Conservation (phyloP, 1,140 invertebrate genomes). For the Adoxophyes honmai region DNA sequence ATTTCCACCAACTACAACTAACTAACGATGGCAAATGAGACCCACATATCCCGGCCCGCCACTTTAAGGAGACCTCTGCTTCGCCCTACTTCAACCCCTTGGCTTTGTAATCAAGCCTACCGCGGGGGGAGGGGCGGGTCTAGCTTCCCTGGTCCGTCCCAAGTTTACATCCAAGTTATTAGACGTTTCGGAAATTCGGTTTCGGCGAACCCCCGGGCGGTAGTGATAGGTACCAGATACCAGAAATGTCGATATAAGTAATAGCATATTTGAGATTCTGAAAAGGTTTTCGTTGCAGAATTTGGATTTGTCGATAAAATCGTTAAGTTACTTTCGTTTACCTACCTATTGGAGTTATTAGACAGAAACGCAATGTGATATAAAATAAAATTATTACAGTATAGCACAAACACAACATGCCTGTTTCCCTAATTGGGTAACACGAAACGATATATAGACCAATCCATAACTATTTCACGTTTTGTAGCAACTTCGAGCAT, state of each 20-base stretch:
- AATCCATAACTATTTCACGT: no score
- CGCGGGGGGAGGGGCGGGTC: conserved; percentile 27
- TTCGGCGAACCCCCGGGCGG: conserved; percentile 33
- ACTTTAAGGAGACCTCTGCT: conserved; percentile 35
- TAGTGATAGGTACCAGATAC: neutral
- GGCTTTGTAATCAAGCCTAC: conserved; percentile 12
- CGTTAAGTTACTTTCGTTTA: no score
- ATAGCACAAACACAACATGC: no score
- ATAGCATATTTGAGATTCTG: no score
- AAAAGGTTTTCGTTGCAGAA: neutral
- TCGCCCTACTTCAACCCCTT: conserved; percentile 16
- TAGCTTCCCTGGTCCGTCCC: conserved; percentile 43
- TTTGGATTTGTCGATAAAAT: no score
- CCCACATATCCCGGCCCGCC: conserved; percentile 32
- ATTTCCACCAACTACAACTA: conserved; percentile 46
- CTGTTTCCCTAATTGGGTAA: no score
- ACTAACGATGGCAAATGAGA: conserved; percentile 50
- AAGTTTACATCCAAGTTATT: conserved; percentile 74
- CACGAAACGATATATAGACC: no score
- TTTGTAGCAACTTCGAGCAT: no score
- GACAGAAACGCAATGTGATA: no score
- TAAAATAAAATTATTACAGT: no score
- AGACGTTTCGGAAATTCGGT: conserved; percentile 75
- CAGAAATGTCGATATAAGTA: neutral
- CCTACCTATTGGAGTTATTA: no score